Evolutionary conservation across 1,140 invertebrate genomes (phyloP), one percentile per base, ranked within the genome.

Genomic region (Bombus waltoni): DNA sequence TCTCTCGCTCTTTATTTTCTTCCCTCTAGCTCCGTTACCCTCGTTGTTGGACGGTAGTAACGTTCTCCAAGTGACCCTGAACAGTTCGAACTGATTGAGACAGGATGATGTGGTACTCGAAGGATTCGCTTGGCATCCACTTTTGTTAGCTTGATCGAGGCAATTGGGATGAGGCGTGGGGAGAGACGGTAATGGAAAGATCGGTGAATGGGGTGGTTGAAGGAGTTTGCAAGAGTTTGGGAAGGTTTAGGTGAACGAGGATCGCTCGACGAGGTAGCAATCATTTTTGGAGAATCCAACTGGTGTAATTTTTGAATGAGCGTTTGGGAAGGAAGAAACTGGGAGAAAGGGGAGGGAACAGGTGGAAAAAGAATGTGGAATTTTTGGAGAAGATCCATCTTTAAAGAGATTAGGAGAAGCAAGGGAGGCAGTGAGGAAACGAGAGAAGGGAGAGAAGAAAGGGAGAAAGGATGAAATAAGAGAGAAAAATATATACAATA

Each of bases 71-170:
- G 47, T 79, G 83, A 84, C 76, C 83, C 66, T 47, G 15, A 75
- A 53, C 9, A 35, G 71, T 68, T n/a, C 38, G 35, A 5, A 11
- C 86, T 28, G 72, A 81, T 86, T 59, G 59, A 72, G 62, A 81
- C 53, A 65, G 81, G 78, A 74, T 44, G 88, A 62, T 62, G 84
- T 81, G 83, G 66, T 42, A 68, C 82, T 88, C 66, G 75, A 70
- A 47, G 47, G 13, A 35, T 28, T n/a, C 40, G 35, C 35, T 32
- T 42, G 40, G 44, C 59, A 47, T 18, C 71, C 68, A 53, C 77
- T 77, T 59, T 59, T 2, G 22, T 38, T 44, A 57, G 22, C 65
- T 65, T 73, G 84, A 89, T 89, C 71, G 87, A 75, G 88, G 78
- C 70, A 89, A 89, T 88, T 87, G 83, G 68, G 62, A 32, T 38